Conservation (phyloP, 1,140 invertebrate genomes). For the Bombus picipes region DNA sequence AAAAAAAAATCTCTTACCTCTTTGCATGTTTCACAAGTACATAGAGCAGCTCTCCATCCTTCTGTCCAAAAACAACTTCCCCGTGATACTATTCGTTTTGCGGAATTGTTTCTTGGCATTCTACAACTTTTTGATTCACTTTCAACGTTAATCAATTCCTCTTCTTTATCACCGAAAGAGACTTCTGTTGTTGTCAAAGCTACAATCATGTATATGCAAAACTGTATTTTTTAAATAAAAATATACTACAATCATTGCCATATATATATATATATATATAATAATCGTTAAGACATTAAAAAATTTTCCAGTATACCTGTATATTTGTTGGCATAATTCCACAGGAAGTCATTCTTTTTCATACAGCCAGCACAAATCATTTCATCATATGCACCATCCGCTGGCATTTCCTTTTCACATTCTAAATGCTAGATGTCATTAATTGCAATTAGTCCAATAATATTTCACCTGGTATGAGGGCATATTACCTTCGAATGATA, state of each 20-base stretch:
- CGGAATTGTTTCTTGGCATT: constrained; percentile 67
- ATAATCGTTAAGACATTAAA: not conserved
- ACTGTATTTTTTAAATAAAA: not conserved
- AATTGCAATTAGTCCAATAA: not conserved
- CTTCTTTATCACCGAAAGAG: constrained; percentile 56
- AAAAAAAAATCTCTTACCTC: constrained; percentile 56
- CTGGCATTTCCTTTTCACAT: constrained; percentile 83
- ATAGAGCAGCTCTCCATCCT: constrained; percentile 89
- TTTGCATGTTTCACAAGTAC: constrained; percentile 86
- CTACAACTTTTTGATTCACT: constrained; percentile 66
- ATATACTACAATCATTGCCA: too few species aligned
- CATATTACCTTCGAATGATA: constrained; percentile 89
- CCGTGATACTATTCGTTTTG: constrained; percentile 19
- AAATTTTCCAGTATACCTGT: constrained; percentile 69
- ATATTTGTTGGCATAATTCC: constrained; percentile 85
- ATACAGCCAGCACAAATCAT: constrained; percentile 91
- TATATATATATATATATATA: not conserved
- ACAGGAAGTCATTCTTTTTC: constrained; percentile 89
- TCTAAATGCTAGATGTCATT: constrained; percentile 86
- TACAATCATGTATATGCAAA: not conserved
- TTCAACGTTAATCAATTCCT: constrained; percentile 11
- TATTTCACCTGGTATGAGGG: too few species aligned
- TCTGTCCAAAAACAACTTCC: constrained; percentile 87
- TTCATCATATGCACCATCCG: constrained; percentile 88
- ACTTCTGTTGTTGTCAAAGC: constrained; percentile 47